Evolutionary conservation across 1,140 invertebrate genomes (phyloP).

Genomic region (Eupristina koningsbergeri): DNA sequence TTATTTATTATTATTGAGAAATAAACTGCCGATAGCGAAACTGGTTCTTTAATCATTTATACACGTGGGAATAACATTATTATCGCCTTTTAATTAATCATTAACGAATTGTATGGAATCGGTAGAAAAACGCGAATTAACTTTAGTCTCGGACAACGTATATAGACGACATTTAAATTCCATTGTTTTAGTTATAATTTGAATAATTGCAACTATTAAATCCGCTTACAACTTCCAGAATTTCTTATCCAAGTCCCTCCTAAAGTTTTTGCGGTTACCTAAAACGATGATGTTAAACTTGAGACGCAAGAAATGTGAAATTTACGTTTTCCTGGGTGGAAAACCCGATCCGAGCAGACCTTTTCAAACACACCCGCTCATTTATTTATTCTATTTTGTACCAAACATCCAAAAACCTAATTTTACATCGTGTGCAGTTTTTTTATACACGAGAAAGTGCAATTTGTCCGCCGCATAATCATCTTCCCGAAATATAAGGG

Average conservation of each 20-base stretch:
- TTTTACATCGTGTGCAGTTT: background rate
- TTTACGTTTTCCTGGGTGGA: background rate
- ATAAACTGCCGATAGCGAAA: background rate
- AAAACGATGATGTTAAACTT: background rate
- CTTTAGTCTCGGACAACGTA: too few relatives aligned
- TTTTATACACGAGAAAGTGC: background rate
- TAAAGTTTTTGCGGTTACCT: background rate
- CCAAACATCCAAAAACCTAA: background rate
- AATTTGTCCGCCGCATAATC: background rate
- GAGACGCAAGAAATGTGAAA: background rate
- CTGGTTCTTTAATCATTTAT: background rate
- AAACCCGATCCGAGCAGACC: too few relatives aligned
- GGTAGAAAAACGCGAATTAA: too few relatives aligned
- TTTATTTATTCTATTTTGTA: background rate
- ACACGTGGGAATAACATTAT: background rate
- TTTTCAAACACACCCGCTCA: background rate
- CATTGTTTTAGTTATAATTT: too few relatives aligned
- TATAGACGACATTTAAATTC: too few relatives aligned
- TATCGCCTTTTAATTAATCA: too few relatives aligned
- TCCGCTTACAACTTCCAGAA: too few relatives aligned
- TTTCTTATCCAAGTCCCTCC: background rate
- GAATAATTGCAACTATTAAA: too few relatives aligned
- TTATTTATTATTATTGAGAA: background rate
- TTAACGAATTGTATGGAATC: too few relatives aligned
- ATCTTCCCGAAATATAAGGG: background rate